phyloP scores from a whole-genome alignment of 2,888 invertebrate genomes.

The Lycaena phlaeas region DNA sequence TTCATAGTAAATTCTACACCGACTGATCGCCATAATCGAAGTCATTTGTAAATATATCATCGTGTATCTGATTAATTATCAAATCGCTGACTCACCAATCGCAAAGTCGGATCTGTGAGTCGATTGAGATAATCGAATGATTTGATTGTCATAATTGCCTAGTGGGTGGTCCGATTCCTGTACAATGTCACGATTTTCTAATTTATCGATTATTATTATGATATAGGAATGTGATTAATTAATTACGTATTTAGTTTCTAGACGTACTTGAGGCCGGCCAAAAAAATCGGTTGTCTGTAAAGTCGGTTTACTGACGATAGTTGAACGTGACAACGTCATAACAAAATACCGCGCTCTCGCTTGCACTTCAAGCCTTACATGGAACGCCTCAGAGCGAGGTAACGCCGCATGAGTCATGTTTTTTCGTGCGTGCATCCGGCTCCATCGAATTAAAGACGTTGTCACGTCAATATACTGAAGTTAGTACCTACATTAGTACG shows the following conservation, averaged over 20 bases:
- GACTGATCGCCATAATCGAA: constrained; percentile 5
- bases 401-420: too few species aligned
- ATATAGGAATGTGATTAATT: neutral
- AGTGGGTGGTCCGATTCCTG: constrained; percentile 47
- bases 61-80: constrained; percentile 46
- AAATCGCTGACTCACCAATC: constrained; percentile 49
- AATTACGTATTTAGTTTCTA: neutral
- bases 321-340: too few species aligned
- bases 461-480: too few species aligned
- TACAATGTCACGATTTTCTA: constrained; percentile 31
- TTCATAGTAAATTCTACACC: neutral
- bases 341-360: too few species aligned
- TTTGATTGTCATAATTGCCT: constrained; percentile 48
- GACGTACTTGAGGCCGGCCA: neutral
- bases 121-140: constrained; percentile 57
- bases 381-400: too few species aligned
- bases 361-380: too few species aligned
- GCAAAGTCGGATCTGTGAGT: constrained; percentile 46
- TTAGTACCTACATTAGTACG: too few species aligned
- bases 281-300: neutral
- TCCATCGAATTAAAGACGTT: too few species aligned
- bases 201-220: neutral
- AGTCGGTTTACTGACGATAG: too few species aligned
- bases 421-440: too few species aligned
- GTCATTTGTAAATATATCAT: constrained; percentile 30